Base-by-base conservation (phyloP, 2,113 vertebrate species). In the Cyrtonyx montezumae region DNA sequence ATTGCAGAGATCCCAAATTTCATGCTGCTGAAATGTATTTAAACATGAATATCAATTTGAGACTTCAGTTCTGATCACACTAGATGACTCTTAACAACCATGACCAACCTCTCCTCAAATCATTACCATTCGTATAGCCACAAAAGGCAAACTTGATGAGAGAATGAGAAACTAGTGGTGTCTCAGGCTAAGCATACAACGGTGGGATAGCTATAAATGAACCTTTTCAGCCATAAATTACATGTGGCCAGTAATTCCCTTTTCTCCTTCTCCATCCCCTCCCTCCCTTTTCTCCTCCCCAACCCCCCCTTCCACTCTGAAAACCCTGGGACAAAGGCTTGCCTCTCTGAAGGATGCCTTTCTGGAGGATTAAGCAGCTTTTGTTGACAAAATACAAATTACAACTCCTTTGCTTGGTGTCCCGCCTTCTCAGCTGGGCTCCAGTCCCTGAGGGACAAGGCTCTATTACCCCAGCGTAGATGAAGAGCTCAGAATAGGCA, bases 341-440 rank as follows among this genome's bases (percentile, higher is more conserved):
- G 93, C 96, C 91, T 97, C 95, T 97, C 96, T 95, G 95, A 96
- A 97, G 96, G 97, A 97, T 96, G 96, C 96, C 97, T 97, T 97
- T 98, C 96, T 97, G 96, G 92, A 96, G 98, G 98, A 98, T 98
- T 98, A 98, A 97, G 94, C 97, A 95, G 96, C 96, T 96, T 98
- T 98, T 98, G 98, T 98, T 98, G 98, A 97, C 98, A 98, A 98
- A 98, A 98, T 97, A 98, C 97, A 98, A 98, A 98, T 98, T 97
- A 98, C 97, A 97, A 96, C 96, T 97, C 96, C 96, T 97, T 97
- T 97, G 89, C 87, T 94, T 85, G 88, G 95, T 93, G 95, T 95
- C 94, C 97, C 95, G 91, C 97, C 96, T 97, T 95, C 97, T 97
- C 97, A 94, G 96, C 96, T 96, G 97, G 97, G 96, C 95, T 96